phyloP scores from a whole-genome alignment of 2,113 vertebrate genomes.

The Pseudorasbora parva region DNA sequence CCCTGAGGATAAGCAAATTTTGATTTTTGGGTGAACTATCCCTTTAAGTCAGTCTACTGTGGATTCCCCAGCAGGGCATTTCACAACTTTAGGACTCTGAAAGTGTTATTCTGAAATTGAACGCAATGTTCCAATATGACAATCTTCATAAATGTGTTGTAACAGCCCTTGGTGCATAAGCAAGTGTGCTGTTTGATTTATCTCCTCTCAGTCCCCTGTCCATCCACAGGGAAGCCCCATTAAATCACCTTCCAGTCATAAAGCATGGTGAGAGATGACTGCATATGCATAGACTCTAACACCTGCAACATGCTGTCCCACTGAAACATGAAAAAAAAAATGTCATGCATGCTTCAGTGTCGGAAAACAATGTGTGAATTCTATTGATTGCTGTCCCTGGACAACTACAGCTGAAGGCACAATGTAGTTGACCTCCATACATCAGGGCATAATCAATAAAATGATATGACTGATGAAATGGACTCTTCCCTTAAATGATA shows the following conservation, averaged over 20 bases:
- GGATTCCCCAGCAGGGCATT: not conserved
- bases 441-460: conserved; percentile 50
- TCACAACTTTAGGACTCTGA: conserved; percentile 40
- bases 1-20: no score
- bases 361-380: conserved; percentile 45
- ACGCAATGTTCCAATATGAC: not conserved
- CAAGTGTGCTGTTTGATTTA: conserved; percentile 29
- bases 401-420: conserved; percentile 43
- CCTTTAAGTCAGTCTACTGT: not conserved
- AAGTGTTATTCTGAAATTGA: conserved; percentile 27
- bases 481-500: conserved; percentile 50
- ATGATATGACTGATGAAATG: conserved; percentile 53
- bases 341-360: not conserved
- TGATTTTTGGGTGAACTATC: no score
- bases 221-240: not conserved
- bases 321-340: conserved; percentile 19
- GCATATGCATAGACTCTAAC: not conserved
- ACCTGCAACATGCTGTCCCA: not conserved
- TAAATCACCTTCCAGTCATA: conserved; percentile 33
- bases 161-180: conserved; percentile 21
- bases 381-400: conserved; percentile 46
- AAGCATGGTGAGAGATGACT: not conserved
- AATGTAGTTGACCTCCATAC: conserved; percentile 51
- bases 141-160: conserved; percentile 23
- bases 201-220: not conserved